Percentiles rank a stretch among this genome's conserved stretches.
These are phyloP conservation scores for Diachasma alloeum DNA, from an alignment of 1,140 invertebrate genomes.

Conservation along the genomic window DNA sequence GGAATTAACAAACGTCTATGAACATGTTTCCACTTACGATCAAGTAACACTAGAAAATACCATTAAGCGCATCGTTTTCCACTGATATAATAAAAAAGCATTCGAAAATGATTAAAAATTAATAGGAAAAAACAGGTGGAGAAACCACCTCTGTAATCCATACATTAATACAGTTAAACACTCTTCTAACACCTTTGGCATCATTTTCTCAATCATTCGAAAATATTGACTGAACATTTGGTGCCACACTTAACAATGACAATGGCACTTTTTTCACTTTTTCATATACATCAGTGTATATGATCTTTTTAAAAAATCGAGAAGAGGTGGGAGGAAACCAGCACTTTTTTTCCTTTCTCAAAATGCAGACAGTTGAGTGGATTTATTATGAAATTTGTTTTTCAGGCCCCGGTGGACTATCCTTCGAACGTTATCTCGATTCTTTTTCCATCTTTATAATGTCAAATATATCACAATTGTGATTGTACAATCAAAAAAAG, in stretches of 20 bases:
- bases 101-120: neutral
- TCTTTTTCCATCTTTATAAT: too few relatives aligned
- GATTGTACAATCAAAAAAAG: too few relatives aligned
- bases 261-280: conserved; percentile 3
- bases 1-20: neutral
- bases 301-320: neutral
- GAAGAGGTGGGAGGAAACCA: too few relatives aligned
- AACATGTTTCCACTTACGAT: neutral
- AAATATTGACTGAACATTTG: neutral
- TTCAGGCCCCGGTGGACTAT: too few relatives aligned
- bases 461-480: too few relatives aligned
- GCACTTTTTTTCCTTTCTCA: too few relatives aligned
- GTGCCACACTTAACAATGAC: conserved; percentile 5
- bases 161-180: conserved; percentile 6
- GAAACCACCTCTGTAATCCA: neutral
- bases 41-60: neutral
- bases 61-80: neutral
- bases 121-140: neutral
- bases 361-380: too few relatives aligned
- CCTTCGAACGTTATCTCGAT: too few relatives aligned
- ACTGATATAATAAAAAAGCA: neutral
- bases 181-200: conserved; percentile 11
- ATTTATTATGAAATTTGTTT: too few relatives aligned
- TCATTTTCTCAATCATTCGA: neutral
- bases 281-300: neutral